Percentiles rank a stretch among this genome's conserved stretches.
Conservation (phyloP, 2,888 invertebrate genomes). For the Syritta pipiens region DNA sequence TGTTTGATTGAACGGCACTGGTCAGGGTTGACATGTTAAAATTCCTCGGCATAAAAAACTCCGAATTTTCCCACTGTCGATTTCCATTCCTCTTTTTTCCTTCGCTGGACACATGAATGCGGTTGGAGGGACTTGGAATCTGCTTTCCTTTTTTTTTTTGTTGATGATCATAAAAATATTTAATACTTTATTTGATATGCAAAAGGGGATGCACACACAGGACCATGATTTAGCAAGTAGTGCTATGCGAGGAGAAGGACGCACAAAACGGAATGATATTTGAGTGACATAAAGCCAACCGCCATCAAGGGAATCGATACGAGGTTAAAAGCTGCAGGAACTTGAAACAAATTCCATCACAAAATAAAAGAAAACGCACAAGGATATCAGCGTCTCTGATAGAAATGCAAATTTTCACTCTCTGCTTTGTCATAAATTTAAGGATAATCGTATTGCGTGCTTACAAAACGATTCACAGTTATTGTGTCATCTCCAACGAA, state of each 20-base stretch:
- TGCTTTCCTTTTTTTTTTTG: not conserved
- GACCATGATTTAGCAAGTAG: too few species aligned
- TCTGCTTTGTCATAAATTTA: slow-evolving; percentile 62
- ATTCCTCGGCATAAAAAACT: slow-evolving; percentile 11
- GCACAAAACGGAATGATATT: slow-evolving; percentile 30
- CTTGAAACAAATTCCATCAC: slow-evolving; percentile 28
- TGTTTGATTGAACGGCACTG: slow-evolving; percentile 46
- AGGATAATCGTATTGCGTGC: slow-evolving; percentile 70
- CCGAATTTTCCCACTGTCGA: slow-evolving; percentile 10
- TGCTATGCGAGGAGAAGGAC: too few species aligned
- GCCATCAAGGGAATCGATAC: slow-evolving; percentile 42
- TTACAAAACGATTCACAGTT: slow-evolving; percentile 69
- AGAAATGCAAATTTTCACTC: slow-evolving; percentile 59
- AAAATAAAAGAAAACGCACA: slow-evolving; percentile 6
- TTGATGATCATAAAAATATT: slow-evolving; percentile 58
- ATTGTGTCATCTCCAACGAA: slow-evolving; percentile 64
- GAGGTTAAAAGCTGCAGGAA: slow-evolving; percentile 23
- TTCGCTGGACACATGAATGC: slow-evolving; percentile 11
- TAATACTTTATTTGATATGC: slow-evolving; percentile 48
- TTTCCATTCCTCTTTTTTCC: slow-evolving; percentile 18
- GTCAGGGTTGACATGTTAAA: slow-evolving; percentile 49
- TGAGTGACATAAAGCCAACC: slow-evolving; percentile 53
- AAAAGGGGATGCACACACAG: slow-evolving; percentile 19
- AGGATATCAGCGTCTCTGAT: slow-evolving; percentile 36
- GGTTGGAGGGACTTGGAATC: slow-evolving; percentile 14